A percentile compares a stretch with the other conserved stretches of the same genome.
phyloP scores from a whole-genome alignment of 1,140 invertebrate species.

The Eubasilissa regina region DNA sequence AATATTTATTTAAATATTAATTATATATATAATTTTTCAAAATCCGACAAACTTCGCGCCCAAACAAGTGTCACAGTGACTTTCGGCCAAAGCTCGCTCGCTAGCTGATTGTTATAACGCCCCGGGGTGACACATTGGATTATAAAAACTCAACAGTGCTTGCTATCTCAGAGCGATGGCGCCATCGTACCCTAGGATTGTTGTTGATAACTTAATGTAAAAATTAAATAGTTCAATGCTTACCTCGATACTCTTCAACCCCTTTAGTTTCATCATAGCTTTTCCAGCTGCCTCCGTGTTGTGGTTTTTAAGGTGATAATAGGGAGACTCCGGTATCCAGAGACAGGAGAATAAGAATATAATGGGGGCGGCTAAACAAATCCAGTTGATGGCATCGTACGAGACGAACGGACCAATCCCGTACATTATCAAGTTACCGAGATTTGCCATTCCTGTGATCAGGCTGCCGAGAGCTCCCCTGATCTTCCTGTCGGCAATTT shows the following conservation, averaged over 20 bases:
- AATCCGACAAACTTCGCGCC: no score
- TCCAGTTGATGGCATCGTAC: slow-evolving; percentile 70
- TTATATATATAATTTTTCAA: no score
- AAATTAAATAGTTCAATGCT: no score
- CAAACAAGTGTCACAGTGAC: no score
- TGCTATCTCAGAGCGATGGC: no score
- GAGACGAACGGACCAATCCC: slow-evolving; percentile 73
- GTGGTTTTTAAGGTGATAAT: slow-evolving; percentile 77
- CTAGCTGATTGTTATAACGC: no score
- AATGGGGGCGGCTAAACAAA: slow-evolving; percentile 67
- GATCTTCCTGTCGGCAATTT: slow-evolving; percentile 80
- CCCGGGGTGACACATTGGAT: no score
- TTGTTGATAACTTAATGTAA: no score
- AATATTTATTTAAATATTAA: no score
- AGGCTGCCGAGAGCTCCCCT: slow-evolving; percentile 79
- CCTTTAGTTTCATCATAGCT: slow-evolving; percentile 67
- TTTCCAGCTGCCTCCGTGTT: slow-evolving; percentile 68
- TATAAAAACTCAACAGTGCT: no score
- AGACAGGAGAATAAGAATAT: slow-evolving; percentile 75
- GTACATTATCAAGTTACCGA: slow-evolving; percentile 75
- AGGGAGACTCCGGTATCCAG: slow-evolving; percentile 86
- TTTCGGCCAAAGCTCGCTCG: no score
- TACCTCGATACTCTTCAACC: slow-evolving; percentile 66
- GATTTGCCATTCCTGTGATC: slow-evolving; percentile 79
- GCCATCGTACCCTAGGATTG: no score